phyloP scores from a whole-genome alignment of 2,797 vertebrate genomes.

The Channa striata region DNA sequence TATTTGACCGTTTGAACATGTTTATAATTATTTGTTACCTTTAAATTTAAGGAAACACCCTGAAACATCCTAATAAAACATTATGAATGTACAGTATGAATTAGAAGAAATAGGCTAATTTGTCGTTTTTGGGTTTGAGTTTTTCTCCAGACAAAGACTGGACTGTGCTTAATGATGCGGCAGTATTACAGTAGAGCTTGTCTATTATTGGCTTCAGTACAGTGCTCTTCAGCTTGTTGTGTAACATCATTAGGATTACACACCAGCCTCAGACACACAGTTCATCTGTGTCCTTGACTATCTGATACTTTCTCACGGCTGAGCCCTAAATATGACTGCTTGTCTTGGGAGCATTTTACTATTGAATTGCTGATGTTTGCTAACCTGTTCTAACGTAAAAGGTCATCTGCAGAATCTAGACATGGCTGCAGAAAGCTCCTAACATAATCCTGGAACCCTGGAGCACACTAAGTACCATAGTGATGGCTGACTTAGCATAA shows the following conservation, averaged over 20 bases:
- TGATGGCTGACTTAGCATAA: slow-evolving; percentile 44
- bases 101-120: no score
- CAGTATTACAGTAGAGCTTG: background rate
- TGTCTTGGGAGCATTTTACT: no score
- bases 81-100: no score
- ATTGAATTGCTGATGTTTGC: background rate
- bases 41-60: no score
- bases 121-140: no score
- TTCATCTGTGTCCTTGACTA: background rate
- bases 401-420: background rate
- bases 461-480: slow-evolving; percentile 3
- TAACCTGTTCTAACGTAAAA: background rate
- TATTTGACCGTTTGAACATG: no score
- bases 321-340: no score
- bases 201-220: background rate
- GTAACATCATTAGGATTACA: slow-evolving; percentile 31
- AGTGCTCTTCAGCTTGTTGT: slow-evolving; percentile 22
- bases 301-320: no score
- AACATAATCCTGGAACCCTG: slow-evolving; percentile 34
- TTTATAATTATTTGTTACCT: no score
- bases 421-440: background rate
- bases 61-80: no score
- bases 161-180: no score
- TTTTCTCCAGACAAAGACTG: no score
- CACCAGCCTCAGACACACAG: slow-evolving; percentile 11